These are phyloP conservation scores for Antigone vipio DNA, from an alignment of 2,113 vertebrate species.

Conservation along the genomic window DNA sequence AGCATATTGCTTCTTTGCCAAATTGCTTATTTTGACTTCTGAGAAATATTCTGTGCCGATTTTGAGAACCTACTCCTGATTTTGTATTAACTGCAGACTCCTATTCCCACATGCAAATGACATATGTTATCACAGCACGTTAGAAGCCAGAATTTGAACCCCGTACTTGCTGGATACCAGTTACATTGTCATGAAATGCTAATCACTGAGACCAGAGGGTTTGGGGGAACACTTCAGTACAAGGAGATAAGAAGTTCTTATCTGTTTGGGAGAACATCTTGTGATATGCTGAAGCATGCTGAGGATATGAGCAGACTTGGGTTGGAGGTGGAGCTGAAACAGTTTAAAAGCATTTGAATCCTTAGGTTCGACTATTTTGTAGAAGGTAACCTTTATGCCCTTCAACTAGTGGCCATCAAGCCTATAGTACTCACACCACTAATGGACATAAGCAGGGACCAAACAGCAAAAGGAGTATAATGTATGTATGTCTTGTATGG, in stretches of 20 bases:
- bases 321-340: background rate
- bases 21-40: background rate
- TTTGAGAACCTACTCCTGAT: background rate
- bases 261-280: background rate
- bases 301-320: background rate
- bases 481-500: fast-evolving
- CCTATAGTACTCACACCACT: background rate
- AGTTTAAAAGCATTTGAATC: background rate
- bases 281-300: background rate
- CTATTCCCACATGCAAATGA: background rate
- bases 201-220: background rate
- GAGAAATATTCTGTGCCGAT: background rate
- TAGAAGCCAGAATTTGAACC: background rate
- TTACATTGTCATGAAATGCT: background rate
- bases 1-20: background rate
- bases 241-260: background rate
- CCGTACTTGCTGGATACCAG: background rate
- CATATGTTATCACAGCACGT: fast-evolving
- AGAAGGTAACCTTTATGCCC: background rate
- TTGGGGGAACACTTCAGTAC: background rate
- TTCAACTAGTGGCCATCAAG: background rate
- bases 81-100: background rate
- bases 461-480: background rate
- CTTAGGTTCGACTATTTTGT: background rate
- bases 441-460: background rate